These are phyloP conservation scores for Phaethornis superciliosus DNA, from an alignment of 2,113 vertebrate species.

Conservation along the genomic window DNA sequence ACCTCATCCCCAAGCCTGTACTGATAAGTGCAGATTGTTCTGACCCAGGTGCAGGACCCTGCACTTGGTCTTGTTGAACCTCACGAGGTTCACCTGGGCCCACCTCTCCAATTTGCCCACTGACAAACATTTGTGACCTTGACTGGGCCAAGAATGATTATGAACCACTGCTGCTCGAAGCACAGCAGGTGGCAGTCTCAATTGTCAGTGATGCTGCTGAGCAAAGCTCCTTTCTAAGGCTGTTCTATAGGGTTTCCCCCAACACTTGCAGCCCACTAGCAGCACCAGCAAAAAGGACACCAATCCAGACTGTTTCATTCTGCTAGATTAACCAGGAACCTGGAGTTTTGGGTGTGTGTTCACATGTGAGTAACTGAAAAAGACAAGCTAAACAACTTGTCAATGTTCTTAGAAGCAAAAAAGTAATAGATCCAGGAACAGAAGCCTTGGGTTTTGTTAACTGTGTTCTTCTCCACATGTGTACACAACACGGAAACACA, in stretches of 20 bases:
- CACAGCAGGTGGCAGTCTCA: background rate
- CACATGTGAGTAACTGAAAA: background rate
- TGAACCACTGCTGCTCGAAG: background rate
- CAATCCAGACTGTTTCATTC: background rate
- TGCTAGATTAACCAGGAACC: background rate
- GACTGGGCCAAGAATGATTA: background rate
- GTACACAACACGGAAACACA: background rate
- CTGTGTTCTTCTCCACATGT: background rate
- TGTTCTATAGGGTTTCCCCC: background rate
- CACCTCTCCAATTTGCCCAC: too few species aligned
- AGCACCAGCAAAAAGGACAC: background rate
- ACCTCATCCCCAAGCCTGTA: too few species aligned
- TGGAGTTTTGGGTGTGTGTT: background rate
- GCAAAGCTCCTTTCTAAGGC: background rate
- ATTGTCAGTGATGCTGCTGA: background rate
- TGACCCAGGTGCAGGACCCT: too few species aligned
- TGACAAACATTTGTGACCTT: too few species aligned
- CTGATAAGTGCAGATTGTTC: too few species aligned
- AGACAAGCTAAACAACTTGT: background rate
- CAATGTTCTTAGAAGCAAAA: background rate
- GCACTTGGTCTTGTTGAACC: too few species aligned
- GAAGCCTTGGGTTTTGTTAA: background rate
- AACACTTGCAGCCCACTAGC: background rate
- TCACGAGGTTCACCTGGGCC: too few species aligned
- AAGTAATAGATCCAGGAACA: background rate